These are phyloP conservation scores for Lepus europaeus DNA, from an alignment of 2,113 vertebrate species.

Conservation along the genomic window DNA sequence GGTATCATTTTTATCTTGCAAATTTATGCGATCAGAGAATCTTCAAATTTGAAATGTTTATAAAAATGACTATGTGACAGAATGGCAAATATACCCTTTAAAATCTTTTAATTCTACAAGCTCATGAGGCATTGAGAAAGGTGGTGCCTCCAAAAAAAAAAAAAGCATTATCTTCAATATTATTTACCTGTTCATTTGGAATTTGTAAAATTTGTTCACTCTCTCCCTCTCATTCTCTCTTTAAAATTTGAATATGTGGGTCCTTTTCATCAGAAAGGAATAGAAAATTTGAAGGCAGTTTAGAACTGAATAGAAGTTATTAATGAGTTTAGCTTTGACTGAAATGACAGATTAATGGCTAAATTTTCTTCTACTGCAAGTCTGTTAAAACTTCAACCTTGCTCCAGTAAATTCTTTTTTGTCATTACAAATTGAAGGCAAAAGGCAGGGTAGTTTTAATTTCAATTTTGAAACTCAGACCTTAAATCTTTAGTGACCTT, in stretches of 20 bases:
- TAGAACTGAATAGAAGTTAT: slow-evolving; percentile 76
- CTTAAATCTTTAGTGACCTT: slow-evolving; percentile 71
- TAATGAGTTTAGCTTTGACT: slow-evolving; percentile 78
- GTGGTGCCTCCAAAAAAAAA: background rate
- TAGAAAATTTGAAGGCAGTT: slow-evolving; percentile 72
- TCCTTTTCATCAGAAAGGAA: slow-evolving; percentile 73
- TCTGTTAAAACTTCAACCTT: slow-evolving; percentile 78
- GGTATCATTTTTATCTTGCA: slow-evolving; percentile 85
- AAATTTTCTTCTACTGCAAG: slow-evolving; percentile 72
- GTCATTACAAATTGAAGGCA: slow-evolving; percentile 71
- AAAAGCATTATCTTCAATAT: slow-evolving; percentile 53
- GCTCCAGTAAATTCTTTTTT: slow-evolving; percentile 76
- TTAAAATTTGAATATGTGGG: slow-evolving; percentile 64
- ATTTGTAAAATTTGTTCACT: slow-evolving; percentile 68
- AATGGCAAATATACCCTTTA: slow-evolving; percentile 66
- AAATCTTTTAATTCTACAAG: slow-evolving; percentile 70
- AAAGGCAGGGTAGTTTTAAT: slow-evolving; percentile 71
- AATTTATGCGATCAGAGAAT: slow-evolving; percentile 84
- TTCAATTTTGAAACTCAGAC: slow-evolving; percentile 80
- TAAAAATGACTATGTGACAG: slow-evolving; percentile 75
- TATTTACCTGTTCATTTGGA: slow-evolving; percentile 74
- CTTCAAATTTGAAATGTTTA: slow-evolving; percentile 82
- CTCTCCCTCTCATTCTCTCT: background rate
- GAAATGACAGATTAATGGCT: slow-evolving; percentile 79
- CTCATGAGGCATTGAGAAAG: slow-evolving; percentile 55